Percentiles rank a stretch among this genome's conserved stretches.
Conservation (phyloP, 2,113 vertebrate genomes). For the Plecotus auritus region DNA sequence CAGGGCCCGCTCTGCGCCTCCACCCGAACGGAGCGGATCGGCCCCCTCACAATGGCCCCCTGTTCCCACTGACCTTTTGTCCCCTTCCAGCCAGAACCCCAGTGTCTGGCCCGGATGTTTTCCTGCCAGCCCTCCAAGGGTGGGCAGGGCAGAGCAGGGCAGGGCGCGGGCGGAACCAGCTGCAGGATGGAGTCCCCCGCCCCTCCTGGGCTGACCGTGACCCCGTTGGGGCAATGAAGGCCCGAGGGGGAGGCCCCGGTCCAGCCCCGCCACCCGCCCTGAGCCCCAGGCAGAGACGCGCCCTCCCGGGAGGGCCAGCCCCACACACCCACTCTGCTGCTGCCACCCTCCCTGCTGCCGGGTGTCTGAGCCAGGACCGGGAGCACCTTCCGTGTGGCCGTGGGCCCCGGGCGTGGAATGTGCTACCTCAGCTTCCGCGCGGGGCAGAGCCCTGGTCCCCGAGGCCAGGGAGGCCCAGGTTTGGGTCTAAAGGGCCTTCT, state of each 20-base stretch:
- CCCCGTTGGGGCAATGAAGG: accelerated
- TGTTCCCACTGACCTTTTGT: constrained; percentile 76
- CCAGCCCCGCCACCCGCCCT: background rate
- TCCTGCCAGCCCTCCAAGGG: background rate
- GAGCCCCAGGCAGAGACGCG: too few species aligned
- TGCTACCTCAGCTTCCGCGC: constrained; percentile 56
- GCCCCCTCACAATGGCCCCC: constrained; percentile 78
- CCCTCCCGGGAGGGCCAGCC: accelerated
- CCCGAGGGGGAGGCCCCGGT: background rate
- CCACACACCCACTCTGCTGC: too few species aligned
- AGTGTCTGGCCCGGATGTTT: constrained; percentile 53
- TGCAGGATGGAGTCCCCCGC: background rate
- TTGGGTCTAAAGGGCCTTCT: constrained; percentile 70
- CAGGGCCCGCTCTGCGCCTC: background rate
- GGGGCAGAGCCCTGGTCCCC: constrained; percentile 20
- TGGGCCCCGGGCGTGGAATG: constrained; percentile 40
- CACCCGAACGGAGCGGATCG: accelerated
- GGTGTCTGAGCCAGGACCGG: background rate
- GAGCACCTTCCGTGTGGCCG: background rate
- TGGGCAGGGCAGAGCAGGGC: background rate
- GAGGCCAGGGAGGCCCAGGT: constrained; percentile 58
- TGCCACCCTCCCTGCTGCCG: accelerated
- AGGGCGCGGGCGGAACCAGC: accelerated
- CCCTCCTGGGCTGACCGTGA: background rate
- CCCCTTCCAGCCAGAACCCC: constrained; percentile 68